Conservation (phyloP, 2,113 vertebrate genomes). For the Parus major region DNA sequence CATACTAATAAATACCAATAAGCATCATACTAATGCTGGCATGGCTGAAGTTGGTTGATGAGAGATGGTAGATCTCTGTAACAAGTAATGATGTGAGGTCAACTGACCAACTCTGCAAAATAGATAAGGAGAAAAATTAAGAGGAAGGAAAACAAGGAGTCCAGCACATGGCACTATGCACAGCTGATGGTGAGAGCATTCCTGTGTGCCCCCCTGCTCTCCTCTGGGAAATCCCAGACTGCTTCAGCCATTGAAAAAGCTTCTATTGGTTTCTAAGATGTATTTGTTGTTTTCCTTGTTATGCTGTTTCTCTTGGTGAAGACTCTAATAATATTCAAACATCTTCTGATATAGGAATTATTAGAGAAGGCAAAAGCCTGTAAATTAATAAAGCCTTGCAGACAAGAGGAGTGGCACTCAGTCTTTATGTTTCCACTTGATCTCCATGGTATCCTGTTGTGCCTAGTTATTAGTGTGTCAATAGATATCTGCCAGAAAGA, state of each 20-base stretch:
- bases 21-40: background rate
- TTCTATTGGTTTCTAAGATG: background rate
- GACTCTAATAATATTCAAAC: background rate
- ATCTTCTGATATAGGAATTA: background rate
- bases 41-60: background rate
- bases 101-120: background rate
- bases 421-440: background rate
- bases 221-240: fast-evolving
- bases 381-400: background rate
- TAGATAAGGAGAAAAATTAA: background rate
- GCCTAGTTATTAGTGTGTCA: background rate
- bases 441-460: background rate
- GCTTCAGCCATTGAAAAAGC: background rate
- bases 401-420: background rate
- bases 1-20: background rate
- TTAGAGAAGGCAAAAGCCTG: background rate
- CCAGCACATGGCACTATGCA: too few species aligned
- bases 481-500: background rate
- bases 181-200: background rate
- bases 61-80: background rate
- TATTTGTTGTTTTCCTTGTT: background rate
- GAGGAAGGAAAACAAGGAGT: background rate
- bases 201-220: background rate
- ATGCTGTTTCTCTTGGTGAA: background rate
- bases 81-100: background rate